These are phyloP conservation scores for Acrobeloides nanus DNA, from an alignment of 2,888 invertebrate species.

Conservation along the genomic window DNA sequence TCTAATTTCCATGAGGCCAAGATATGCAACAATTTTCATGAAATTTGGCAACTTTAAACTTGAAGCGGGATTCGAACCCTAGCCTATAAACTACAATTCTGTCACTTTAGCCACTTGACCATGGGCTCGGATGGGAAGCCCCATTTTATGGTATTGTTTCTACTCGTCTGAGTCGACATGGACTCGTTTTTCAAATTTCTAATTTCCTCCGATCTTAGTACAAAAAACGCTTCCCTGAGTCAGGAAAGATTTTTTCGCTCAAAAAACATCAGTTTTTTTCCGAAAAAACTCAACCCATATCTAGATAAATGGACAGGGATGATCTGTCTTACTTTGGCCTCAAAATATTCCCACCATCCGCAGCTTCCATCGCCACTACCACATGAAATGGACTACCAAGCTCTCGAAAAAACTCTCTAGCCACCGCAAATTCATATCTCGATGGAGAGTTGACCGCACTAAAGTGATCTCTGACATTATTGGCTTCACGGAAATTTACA, in stretches of 20 bases:
- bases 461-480: constrained; percentile 51
- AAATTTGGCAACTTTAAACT: no score
- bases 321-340: constrained; percentile 42
- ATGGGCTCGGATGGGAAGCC: no score
- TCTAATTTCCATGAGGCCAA: constrained; percentile 5
- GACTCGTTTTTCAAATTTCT: neutral
- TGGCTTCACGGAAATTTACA: constrained; percentile 47
- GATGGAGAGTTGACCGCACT: constrained; percentile 46
- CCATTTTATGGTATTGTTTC: constrained; percentile 10
- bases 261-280: neutral
- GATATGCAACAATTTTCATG: no score
- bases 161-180: neutral
- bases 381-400: constrained; percentile 50
- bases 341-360: constrained; percentile 44
- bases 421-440: constrained; percentile 45
- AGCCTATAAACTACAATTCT: no score
- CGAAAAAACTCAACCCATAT: no score
- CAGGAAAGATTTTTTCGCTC: no score
- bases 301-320: no score
- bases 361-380: constrained; percentile 46
- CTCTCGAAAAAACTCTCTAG: constrained; percentile 49
- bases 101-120: no score
- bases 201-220: no score
- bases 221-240: no score
- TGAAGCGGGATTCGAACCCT: no score